Evolutionary conservation across 2,797 vertebrate genomes (phyloP), one percentile per base, ranked within the genome.

Genomic region (Hylomyscus alleni): DNA sequence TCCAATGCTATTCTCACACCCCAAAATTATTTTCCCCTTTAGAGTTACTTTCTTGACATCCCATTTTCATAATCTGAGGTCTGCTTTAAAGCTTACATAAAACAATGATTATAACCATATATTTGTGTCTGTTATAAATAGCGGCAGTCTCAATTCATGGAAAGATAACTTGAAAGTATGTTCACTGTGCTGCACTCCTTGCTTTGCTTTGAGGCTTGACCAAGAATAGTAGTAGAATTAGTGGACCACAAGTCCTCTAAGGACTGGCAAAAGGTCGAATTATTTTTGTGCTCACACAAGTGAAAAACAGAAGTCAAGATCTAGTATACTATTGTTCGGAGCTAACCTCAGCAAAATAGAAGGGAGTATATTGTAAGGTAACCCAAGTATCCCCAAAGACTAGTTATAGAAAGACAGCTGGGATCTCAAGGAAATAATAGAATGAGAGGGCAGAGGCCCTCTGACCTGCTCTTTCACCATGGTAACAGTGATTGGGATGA

Each of bases 91-190:
- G 40, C 76, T 22, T 76, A 14, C 31, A 60, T 67, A 73, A 89
- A 47, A 37, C 15, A 77, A 40, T 80, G 89, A 78, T 90, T 89
- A 26, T 77, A 89, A 29, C 17, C 72, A 15, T n/a, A 69, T 56
- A 88, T 93, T 58, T 13, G 56, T 44, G 17, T 89, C 44, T 77
- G 4, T 76, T 62, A 56, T 52, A 37, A 90, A 78, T 37, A 52
- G 19, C 69, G 34, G 12, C 6, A 7, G 31, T 52, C 29, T 62
- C 75, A 83, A 24, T 8, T 80, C 15, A 80, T 54, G 56, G 50
- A 84, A 86, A 87, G 15, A 15, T 20, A 20, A 24, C 67, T 89
- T 93, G 44, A 77, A 72, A 89, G 91, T 72, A 75, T 93, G 44
- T 69, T 56, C 24, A 31, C 69, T 56, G 52, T 73, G 10, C 26